Conservation (phyloP, 2,888 invertebrate genomes). For the Mythimna loreyi region DNA sequence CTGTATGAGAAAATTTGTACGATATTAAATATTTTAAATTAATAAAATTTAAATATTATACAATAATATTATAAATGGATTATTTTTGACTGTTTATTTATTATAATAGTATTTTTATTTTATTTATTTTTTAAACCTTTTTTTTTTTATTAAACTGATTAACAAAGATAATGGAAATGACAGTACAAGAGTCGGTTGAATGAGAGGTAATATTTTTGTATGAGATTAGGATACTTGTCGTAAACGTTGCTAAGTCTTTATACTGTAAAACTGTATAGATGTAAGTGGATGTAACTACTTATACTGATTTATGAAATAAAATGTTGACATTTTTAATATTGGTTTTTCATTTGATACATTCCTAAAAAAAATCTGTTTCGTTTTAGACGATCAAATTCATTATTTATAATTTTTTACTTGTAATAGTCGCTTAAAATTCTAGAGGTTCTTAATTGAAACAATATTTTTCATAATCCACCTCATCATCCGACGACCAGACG, state of each 20-base stretch:
- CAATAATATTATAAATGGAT: too few species aligned
- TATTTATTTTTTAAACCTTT: slow-evolving; percentile 1
- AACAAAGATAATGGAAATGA: slow-evolving; percentile 62
- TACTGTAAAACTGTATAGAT: slow-evolving; percentile 80
- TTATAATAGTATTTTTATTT: too few species aligned
- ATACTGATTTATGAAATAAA: slow-evolving; percentile 89
- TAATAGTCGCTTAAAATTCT: too few species aligned
- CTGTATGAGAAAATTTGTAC: slow-evolving; percentile 19
- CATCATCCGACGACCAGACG: too few species aligned
- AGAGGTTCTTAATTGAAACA: too few species aligned
- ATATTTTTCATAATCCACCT: too few species aligned
- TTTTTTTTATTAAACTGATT: slow-evolving; percentile 5
- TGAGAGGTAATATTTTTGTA: slow-evolving; percentile 87
- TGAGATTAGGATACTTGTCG: slow-evolving; percentile 79
- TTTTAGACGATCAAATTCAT: too few species aligned
- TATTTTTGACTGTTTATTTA: too few species aligned
- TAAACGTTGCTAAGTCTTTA: slow-evolving; percentile 77
- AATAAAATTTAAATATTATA: too few species aligned
- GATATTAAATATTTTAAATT: slow-evolving; percentile 27
- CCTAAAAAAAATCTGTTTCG: too few species aligned
- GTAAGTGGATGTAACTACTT: slow-evolving; percentile 84
- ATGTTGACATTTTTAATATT: slow-evolving; percentile 84
- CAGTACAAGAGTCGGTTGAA: slow-evolving; percentile 77
- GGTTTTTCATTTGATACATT: slow-evolving; percentile 9
- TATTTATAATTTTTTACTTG: too few species aligned